Conservation (phyloP, 2,113 vertebrate species). For the Gnathonemus longibarbis region DNA sequence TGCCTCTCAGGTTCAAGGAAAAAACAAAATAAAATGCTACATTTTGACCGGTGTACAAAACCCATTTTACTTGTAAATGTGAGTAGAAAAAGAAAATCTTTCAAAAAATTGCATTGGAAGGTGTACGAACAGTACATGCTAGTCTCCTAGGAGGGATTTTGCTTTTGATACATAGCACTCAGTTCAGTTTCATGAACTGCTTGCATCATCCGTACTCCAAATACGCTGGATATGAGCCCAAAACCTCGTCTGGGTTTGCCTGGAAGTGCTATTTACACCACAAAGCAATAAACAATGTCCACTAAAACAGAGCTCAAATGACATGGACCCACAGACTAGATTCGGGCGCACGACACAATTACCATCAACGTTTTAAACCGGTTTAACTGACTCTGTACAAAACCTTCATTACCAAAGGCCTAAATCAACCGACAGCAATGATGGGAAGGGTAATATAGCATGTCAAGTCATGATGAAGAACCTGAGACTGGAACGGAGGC, state of each 20-base stretch:
- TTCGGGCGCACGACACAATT: background rate
- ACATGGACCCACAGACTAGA: background rate
- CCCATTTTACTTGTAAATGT: background rate
- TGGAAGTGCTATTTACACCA: background rate
- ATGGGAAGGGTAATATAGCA: background rate
- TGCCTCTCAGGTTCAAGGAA: background rate
- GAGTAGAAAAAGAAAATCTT: background rate
- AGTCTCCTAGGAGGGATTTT: background rate
- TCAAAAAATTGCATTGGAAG: background rate
- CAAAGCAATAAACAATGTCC: background rate
- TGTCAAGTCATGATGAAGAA: background rate
- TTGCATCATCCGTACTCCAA: background rate
- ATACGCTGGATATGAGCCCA: background rate
- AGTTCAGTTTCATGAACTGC: background rate
- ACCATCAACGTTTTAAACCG: background rate
- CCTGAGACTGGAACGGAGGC: background rate
- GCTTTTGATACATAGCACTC: background rate
- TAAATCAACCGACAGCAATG: background rate
- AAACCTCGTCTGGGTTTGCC: background rate
- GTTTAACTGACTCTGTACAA: background rate
- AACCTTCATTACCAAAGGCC: background rate
- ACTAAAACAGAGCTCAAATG: background rate
- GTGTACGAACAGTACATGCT: background rate
- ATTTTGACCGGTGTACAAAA: background rate
- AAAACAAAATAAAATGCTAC: background rate